Base-by-base conservation (phyloP, 2,113 vertebrate species). In the Dromaius novaehollandiae region DNA sequence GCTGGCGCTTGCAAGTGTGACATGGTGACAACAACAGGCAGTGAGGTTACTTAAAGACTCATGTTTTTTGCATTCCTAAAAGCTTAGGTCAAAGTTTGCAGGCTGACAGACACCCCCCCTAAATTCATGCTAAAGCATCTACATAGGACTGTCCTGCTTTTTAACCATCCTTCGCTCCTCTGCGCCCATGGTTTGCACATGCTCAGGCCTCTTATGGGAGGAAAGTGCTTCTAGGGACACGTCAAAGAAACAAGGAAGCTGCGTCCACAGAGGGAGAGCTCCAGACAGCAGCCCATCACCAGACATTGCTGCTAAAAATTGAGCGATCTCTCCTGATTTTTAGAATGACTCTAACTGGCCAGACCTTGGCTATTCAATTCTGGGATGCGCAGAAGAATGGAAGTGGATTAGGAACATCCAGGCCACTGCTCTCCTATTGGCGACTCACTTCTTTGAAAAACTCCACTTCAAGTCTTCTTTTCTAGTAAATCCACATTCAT, bases 251-350 rank as follows among this genome's bases (percentile, higher is more conserved):
- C 32, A 25, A 50, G 48, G 66, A 15, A 30, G 51, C 25, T 3
- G 6, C 4, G 38, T 8, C 34, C 8, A 0, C 51, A 13, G 0
- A 10, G 63, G 34, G 44, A 25, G 2, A 1, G 5, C 17, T 11
- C 53, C 40, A 18, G 3, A 13, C 24, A 11, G 70, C 5, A n/a
- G 50, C 13, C 25, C 55, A 21, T 1, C 48, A 13, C 13, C 53
- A 9, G n/a, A 18, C 0, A 0, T 3, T 26, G 9, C 63, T 21
- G 12, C 66, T 46, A 4, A n/a, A 22, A 44, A 7, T 7, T 2
- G 0, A 61, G 51, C 1, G 12, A 18, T 5, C 38, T 11, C 5
- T 18, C 34, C 65, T 13, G 28, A 40, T 46, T 26, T 28, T 42
- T 30, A 25, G 24, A 32, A 5, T 2, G 2, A 53, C 60, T 4